A percentile compares a stretch with the other conserved stretches of the same genome.
Conservation (phyloP, 2,888 invertebrate species). For the Nudaria mundana region DNA sequence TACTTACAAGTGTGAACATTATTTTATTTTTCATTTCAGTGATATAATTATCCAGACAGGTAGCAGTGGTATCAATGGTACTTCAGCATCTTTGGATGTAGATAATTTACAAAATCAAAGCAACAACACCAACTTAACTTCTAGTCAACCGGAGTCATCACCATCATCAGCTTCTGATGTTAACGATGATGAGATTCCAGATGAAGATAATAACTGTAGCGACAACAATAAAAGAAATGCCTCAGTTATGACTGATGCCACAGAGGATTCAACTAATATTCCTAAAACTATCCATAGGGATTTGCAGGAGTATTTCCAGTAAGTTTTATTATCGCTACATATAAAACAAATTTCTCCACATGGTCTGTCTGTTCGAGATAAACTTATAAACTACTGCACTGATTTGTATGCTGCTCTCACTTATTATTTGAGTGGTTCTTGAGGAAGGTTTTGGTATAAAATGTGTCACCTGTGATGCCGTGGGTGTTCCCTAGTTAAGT, state of each 20-base stretch:
- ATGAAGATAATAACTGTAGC: constrained; percentile 28
- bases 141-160: constrained; percentile 39
- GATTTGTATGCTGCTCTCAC: no score
- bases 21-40: constrained; percentile 34
- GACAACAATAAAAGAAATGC: constrained; percentile 28
- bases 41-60: constrained; percentile 44
- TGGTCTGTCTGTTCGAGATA: no score
- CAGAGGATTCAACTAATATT: constrained; percentile 28
- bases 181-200: constrained; percentile 42
- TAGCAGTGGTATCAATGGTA: constrained; percentile 37
- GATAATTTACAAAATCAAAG: constrained; percentile 30
- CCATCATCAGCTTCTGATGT: constrained; percentile 47
- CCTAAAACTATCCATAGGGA: constrained; percentile 48
- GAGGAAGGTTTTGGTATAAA: no score
- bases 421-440: no score
- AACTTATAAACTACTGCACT: no score
- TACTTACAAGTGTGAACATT: no score
- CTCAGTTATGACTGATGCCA: constrained; percentile 47
- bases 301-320: constrained; percentile 61
- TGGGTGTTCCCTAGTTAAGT: no score
- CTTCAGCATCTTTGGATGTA: constrained; percentile 23
- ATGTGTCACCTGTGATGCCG: no score
- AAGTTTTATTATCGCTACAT: no score
- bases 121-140: constrained; percentile 12
- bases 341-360: no score